A percentile compares a stretch with the other conserved stretches of the same genome.
Evolutionary conservation across 2,888 invertebrate genomes (phyloP).

Genomic region (Lithosia quadra): DNA sequence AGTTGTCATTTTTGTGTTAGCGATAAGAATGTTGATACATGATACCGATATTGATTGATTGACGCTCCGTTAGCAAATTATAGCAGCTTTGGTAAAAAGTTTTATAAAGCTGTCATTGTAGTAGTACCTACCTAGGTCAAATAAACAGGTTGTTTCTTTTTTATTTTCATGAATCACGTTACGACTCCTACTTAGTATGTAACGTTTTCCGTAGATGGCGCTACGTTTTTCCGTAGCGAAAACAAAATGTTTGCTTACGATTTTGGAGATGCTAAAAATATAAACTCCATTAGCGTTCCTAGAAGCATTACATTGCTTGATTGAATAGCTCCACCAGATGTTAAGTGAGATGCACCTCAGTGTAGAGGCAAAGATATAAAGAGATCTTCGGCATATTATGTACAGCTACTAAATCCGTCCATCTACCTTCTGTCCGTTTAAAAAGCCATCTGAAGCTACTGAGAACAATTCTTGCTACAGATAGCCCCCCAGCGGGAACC

Average conservation of each 20-base stretch:
- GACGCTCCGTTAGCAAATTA: background rate
- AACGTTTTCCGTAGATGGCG: slow-evolving; percentile 5
- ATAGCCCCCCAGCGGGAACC: too few species aligned
- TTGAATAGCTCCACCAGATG: too few species aligned
- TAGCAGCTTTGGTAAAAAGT: background rate
- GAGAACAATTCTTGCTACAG: too few species aligned
- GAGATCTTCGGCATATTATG: too few species aligned
- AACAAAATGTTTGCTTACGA: background rate
- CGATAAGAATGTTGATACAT: slow-evolving; percentile 13
- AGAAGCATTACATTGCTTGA: too few species aligned
- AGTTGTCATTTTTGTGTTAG: slow-evolving; percentile 35
- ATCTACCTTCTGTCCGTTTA: too few species aligned
- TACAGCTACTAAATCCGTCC: too few species aligned
- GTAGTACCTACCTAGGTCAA: background rate
- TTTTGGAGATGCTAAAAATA: too few species aligned
- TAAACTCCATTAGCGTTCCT: background rate
- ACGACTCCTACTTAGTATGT: background rate
- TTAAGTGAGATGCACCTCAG: too few species aligned
- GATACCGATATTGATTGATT: slow-evolving; percentile 16
- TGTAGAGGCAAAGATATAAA: too few species aligned
- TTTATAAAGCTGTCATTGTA: background rate
- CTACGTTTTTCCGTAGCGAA: background rate
- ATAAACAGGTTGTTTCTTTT: background rate
- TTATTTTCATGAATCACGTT: background rate
- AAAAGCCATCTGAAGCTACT: too few species aligned